Conservation (phyloP, 2,113 vertebrate genomes). For the Cheirogaleus medius region DNA sequence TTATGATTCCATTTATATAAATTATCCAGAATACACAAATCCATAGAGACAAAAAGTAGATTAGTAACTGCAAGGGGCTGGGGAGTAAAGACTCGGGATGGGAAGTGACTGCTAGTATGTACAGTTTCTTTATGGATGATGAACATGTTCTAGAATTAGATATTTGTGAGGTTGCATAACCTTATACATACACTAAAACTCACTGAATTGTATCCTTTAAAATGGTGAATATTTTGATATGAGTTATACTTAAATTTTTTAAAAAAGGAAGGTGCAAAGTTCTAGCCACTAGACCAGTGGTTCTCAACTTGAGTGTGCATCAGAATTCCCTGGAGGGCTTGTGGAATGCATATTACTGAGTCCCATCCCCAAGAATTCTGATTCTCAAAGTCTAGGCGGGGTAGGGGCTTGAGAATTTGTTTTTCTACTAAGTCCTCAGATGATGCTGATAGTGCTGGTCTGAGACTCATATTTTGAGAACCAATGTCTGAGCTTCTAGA, state of each 20-base stretch:
- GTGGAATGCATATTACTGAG: not conserved
- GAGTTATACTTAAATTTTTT: not conserved
- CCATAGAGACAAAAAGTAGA: not conserved
- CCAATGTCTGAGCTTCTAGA: not conserved
- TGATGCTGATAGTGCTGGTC: not conserved
- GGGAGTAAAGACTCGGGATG: too few species aligned
- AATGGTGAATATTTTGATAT: not conserved
- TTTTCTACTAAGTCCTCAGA: not conserved
- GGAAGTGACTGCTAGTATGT: not conserved
- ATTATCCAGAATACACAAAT: not conserved
- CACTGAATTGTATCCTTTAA: not conserved
- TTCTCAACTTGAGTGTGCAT: not conserved
- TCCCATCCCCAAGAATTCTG: not conserved
- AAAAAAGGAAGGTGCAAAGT: not conserved
- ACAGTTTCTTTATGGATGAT: not conserved
- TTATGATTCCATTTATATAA: not conserved
- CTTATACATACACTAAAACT: not conserved
- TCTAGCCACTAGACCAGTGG: not conserved
- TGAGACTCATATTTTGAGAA: not conserved
- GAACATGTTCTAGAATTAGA: not conserved
- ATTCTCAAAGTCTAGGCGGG: not conserved
- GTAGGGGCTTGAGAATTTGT: too few species aligned
- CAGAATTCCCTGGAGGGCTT: not conserved
- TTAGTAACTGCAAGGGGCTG: not conserved
- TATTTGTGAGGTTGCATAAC: not conserved